These are phyloP conservation scores for Oreocharis arfaki DNA, from an alignment of 2,113 vertebrate genomes.

Conservation along the genomic window DNA sequence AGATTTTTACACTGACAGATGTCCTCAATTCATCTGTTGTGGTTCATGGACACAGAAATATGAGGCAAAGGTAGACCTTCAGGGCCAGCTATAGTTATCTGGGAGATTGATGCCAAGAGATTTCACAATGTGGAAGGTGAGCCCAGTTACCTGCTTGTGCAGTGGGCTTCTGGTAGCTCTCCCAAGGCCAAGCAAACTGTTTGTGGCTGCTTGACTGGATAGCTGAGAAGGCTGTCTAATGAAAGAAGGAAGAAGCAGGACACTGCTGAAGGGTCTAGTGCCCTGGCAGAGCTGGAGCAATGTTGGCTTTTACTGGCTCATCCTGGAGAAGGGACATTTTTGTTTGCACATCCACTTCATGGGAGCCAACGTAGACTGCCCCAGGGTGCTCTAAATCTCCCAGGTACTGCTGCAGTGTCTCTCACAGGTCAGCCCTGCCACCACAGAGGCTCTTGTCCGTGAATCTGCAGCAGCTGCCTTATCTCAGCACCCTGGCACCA, in stretches of 20 bases:
- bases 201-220: not conserved
- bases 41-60: not conserved
- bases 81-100: not conserved
- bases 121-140: not conserved
- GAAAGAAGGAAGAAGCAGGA: not conserved
- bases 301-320: not conserved
- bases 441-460: not conserved
- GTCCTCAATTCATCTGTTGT: not conserved
- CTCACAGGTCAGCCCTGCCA: not conserved
- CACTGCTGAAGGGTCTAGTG: not conserved
- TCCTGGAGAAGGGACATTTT: not conserved
- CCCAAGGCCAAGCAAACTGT: not conserved
- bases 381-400: not conserved
- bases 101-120: not conserved
- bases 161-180: not conserved
- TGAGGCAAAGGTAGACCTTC: not conserved
- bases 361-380: accelerated
- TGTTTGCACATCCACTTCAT: not conserved
- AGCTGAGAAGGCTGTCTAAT: not conserved
- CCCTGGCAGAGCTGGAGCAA: not conserved
- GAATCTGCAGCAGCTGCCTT: not conserved
- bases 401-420: not conserved
- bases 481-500: not conserved
- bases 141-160: not conserved
- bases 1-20: not conserved